Evolutionary conservation across 1,140 invertebrate genomes (phyloP), one percentile per base, ranked within the genome.

Genomic region (Drosophila repleta): DNA sequence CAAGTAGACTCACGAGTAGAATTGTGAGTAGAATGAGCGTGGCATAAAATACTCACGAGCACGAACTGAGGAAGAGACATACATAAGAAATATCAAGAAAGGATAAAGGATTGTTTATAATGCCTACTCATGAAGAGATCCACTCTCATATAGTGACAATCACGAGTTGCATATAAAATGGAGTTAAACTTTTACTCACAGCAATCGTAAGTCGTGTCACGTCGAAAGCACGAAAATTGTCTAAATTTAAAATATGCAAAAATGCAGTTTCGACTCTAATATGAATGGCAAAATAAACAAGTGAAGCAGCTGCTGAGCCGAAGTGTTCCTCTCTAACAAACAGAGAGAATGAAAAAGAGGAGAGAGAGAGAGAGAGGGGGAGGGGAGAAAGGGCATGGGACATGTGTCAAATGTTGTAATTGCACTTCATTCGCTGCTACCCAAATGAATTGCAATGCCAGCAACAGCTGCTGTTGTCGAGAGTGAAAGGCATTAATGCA

Each of bases 341-440:
- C 4, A 21, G 24, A 35, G 37, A 3, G 24, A 13, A 21, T 18
- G 37, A 56, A 4, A 63, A 3, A 63, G 3, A 15, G 49, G 46
- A 17, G 21, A 52, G 32, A 32, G 48, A 55, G 37, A 18, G 18
- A 26, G 24, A 55, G 51, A n/a, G 26, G 26, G 13, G 39, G 10
- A 29, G 45, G 20, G 20, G 29, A 2, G 39, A 55, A 43, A 17
- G 15, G 51, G 32, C 37, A 52, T 64, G 67, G 45, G 43, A 56
- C 43, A 64, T 57, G 60, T 64, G 61, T 63, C 51, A 70, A 70
- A 56, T 70, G 67, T 64, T 70, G 52, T 68, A 68, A 73, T 68
- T 68, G 64, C 70, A 62, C 21, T 62, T 73, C 56, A 56, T 73
- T 49, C 55, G 49, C 39, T 68, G 64, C 53, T 65, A 37, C 41